Base-by-base conservation (phyloP, 2,113 vertebrate species). In the Dicrurus megarhynchus region DNA sequence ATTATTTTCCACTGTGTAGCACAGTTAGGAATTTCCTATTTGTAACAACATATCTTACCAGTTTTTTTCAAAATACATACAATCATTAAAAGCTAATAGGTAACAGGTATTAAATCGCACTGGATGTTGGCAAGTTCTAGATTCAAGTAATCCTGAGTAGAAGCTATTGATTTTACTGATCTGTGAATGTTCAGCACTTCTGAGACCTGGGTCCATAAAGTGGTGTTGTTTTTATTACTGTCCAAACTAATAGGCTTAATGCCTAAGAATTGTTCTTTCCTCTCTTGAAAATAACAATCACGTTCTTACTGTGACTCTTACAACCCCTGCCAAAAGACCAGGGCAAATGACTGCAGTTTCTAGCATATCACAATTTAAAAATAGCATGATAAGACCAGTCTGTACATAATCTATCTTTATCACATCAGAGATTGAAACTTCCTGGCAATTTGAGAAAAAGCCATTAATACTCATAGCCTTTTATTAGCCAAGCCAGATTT, bases 401-500 rank as follows among this genome's bases (percentile, higher is more conserved):
- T 93, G 73, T 68, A 50, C 87, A 30, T 80, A 67, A 53, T 95
- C 95, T 59, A 35, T 96, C 97, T 94, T 95, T 92, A 96, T 95
- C 91, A 91, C 68, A 57, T 83, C 44, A 87, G 90, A 92, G 92
- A 52, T 44, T 60, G 97, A 97, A 97, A 60, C 85, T 95, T 97
- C 91, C 67, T 96, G 95, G 96, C 95, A 94, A 93, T 80, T 95
- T 89, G 81, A 92, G 95, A 85, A 95, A 96, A 95, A 97, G 78
- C 84, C 89, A 97, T 95, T 97, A 97, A 97, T 91, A 90, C 95
- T 95, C 79, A 44, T 83, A 89, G 87, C 79, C 80, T 88, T 93
- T 93, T 95, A 94, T 97, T 95, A 97, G 93, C 92, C 82, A 69
- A 86, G 85, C 84, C 95, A 97, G 97, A 96, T 97, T 95, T 96